Percentiles rank a stretch among this genome's conserved stretches.
Conservation (phyloP, 2,797 vertebrate species). For the Anguilla megastoma region DNA sequence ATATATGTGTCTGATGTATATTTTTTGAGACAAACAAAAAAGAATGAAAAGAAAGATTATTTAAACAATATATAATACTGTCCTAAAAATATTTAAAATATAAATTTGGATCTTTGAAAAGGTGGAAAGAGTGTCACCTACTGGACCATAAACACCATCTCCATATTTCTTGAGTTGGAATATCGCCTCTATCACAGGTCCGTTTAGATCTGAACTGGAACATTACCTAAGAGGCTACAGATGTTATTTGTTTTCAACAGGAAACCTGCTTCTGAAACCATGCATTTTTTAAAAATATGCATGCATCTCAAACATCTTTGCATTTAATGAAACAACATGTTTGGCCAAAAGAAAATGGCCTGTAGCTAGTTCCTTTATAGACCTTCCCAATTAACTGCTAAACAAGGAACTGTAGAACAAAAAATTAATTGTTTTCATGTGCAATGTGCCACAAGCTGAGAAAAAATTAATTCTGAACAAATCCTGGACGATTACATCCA, state of each 20-base stretch:
- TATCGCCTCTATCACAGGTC: neutral
- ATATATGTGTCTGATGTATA: neutral
- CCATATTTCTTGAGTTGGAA: neutral
- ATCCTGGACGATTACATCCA: too few relatives aligned
- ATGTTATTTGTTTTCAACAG: neutral
- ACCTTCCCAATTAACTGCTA: too few relatives aligned
- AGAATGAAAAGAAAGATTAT: neutral
- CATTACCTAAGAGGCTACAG: neutral
- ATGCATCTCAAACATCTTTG: neutral
- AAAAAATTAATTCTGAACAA: too few relatives aligned
- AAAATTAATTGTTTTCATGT: too few relatives aligned
- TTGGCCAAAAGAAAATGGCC: too few relatives aligned
- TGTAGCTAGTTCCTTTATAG: too few relatives aligned
- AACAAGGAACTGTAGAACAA: too few relatives aligned
- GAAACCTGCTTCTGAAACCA: neutral
- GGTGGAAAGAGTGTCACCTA: conserved; percentile 37
- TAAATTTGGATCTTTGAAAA: neutral
- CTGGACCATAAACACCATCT: conserved; percentile 22
- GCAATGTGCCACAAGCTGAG: too few relatives aligned
- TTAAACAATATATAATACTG: neutral
- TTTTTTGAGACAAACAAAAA: neutral
- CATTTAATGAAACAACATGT: neutral
- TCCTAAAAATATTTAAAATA: conserved; percentile 21
- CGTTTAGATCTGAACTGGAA: neutral
- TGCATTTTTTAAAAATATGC: neutral